Base-by-base conservation (phyloP, 2,888 invertebrate genomes). In the Acholoe squamosa region DNA sequence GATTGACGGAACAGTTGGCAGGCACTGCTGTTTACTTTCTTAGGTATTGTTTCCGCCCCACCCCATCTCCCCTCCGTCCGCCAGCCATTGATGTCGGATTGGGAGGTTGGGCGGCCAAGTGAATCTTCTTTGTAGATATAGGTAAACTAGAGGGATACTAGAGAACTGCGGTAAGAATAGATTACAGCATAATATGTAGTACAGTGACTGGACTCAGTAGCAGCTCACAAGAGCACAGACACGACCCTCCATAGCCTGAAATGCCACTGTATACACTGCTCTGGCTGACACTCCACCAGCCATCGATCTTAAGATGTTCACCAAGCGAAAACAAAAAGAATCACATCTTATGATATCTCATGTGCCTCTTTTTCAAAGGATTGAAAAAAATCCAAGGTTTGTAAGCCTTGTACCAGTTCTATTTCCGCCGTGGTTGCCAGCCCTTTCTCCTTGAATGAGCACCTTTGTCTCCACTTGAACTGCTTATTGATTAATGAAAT, bases 1-100 rank as follows among this genome's bases (percentile, higher is more conserved):
- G 71, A 71, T 71, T 71, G 71, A 28, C 71, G 71, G 71, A 28
- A 28, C 71, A 71, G 71, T 71, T 71, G 71, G 71, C 71, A 71
- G 71, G 71, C 71, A 25, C 71, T n/a, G 71, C 71, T 71, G 71
- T 71, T 71, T 71, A 71, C 71, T 28, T 71, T 71, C 71, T 71
- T 71, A 5, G 71, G 71, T 71, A 71, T 71, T 71, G 71, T 71
- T 71, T 71, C 71, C 71, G 25, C 0, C 25, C 28, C 71, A 14
- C 71, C n/a, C 28, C 71, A 14, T 28, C 61, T 61, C 61, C 61
- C 14, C 14, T 19, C 61, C n/a, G 61, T 14, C 71, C 28, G 71
- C 71, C 25, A 25, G 31, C 71, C 71, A 28, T 71, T 71, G 71
- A 71, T 71, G 71, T 71, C 14, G 28, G 28, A 14, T 14, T 25